Base-by-base conservation (phyloP, 1,140 invertebrate species). In the Leguminivora glycinivorella region DNA sequence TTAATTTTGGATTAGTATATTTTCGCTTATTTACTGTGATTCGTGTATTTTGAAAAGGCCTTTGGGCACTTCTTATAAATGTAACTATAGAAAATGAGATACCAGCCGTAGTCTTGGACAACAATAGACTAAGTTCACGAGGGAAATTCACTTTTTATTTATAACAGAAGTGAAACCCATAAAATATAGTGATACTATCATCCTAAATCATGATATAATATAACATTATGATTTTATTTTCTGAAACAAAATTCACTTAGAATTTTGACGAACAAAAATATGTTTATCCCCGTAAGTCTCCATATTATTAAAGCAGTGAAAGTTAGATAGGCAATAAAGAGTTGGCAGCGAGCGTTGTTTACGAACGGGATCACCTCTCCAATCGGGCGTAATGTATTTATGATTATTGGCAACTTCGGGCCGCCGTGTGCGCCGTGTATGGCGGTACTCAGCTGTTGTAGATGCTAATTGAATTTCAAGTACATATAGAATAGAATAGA, bases 301-400 rank as follows among this genome's bases (percentile, higher is more conserved):
- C 67, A 52, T 74, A 80, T 78, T 81, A 84, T 84, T 85, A 87
- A 85, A 87, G 83, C 81, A 82, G 74, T 78, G 83, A 87, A 90
- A 90, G 86, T 90, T 90, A 84, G 84, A 88, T 86, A 83, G 83
- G 83, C 81, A 81, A 87, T 88, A 90, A 88, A 87, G 80, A 79
- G 74, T 83, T 80, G 67, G 67, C 76, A 73, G 83, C 79, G 78
- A 78, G 77, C 78, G 75, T 82, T 89, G 88, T 90, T 90, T 88
- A 87, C 85, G 82, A 79, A 77, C 80, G 73, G 84, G 86, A 83
- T 90, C 83, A 75, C 78, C 78, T 82, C 79, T 80, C 79, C 83
- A 88, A 89, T 89, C 81, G 87, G 70, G 81, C 84, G 87, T 89
- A 89, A 89, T 89, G 87, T 89, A 89, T 89, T 88, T 89, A 89